Conservation (phyloP, 2,888 invertebrate species). For the Bruchidius siliquastri region DNA sequence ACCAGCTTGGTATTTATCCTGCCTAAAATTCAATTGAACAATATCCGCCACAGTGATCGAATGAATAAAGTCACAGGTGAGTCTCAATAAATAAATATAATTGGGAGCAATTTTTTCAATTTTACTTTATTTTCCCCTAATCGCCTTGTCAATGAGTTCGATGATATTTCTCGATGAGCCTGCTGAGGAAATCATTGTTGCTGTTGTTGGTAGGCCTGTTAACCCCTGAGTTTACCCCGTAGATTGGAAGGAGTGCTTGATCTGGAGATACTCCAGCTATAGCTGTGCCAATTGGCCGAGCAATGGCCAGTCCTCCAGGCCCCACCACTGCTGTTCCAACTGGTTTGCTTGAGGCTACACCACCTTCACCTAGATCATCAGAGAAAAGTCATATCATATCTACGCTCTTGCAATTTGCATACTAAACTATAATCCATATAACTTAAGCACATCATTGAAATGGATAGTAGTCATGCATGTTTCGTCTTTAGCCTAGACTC, state of each 20-base stretch:
- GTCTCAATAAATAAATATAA: neutral
- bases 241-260: conserved; percentile 43
- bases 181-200: neutral
- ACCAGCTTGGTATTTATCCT: too few relatives aligned
- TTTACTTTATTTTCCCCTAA: neutral
- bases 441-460: too few relatives aligned
- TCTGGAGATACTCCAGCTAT: conserved; percentile 65
- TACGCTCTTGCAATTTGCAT: too few relatives aligned
- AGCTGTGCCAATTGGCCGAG: conserved; percentile 68
- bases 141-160: neutral
- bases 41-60: too few relatives aligned
- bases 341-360: conserved; percentile 69
- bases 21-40: too few relatives aligned
- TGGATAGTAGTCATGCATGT: too few relatives aligned
- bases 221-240: conserved; percentile 28
- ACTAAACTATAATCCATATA: too few relatives aligned
- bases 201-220: conserved; percentile 14
- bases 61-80: neutral
- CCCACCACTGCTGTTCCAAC: conserved; percentile 68
- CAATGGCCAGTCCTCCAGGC: conserved; percentile 63
- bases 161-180: neutral
- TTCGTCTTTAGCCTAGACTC: too few relatives aligned
- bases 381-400: too few relatives aligned
- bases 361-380: conserved; percentile 56
- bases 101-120: neutral